A percentile compares a stretch with the other conserved stretches of the same genome.
These are phyloP conservation scores for Dendroctonus valens DNA, from an alignment of 1,140 invertebrate species.

Conservation along the genomic window DNA sequence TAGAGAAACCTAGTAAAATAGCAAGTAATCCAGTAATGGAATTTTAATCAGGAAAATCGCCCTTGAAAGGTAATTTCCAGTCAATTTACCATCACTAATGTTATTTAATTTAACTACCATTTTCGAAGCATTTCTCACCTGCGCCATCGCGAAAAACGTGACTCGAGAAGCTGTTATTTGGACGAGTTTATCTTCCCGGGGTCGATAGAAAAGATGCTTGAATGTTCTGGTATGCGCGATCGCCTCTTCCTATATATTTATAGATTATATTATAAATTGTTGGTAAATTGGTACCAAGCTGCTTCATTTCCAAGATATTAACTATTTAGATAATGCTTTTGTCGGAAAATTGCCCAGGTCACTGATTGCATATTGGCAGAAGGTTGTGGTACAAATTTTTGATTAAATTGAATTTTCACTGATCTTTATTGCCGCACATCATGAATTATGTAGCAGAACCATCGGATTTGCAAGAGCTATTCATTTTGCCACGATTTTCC, in stretches of 20 bases:
- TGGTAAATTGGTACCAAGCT: slow-evolving; percentile 2
- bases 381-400: too few species aligned
- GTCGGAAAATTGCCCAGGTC: too few species aligned
- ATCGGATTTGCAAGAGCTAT: too few species aligned
- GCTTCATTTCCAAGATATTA: slow-evolving; percentile 5
- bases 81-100: slow-evolving; percentile 3
- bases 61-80: neutral
- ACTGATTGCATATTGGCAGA: too few species aligned
- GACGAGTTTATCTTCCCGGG: slow-evolving; percentile 8
- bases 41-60: too few species aligned
- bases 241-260: slow-evolving; percentile 14
- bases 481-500: too few species aligned
- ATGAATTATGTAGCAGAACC: too few species aligned
- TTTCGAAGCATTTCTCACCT: slow-evolving; percentile 17
- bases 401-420: too few species aligned
- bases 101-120: slow-evolving; percentile 20
- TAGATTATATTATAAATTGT: slow-evolving; percentile 11
- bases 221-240: slow-evolving; percentile 8
- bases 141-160: slow-evolving; percentile 12
- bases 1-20: too few species aligned
- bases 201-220: neutral
- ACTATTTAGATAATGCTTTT: neutral
- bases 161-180: slow-evolving; percentile 17
- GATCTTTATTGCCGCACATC: too few species aligned
- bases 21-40: too few species aligned